These are phyloP conservation scores for Propsilocerus akamusi DNA, from an alignment of 1,140 invertebrate genomes.

Conservation along the genomic window DNA sequence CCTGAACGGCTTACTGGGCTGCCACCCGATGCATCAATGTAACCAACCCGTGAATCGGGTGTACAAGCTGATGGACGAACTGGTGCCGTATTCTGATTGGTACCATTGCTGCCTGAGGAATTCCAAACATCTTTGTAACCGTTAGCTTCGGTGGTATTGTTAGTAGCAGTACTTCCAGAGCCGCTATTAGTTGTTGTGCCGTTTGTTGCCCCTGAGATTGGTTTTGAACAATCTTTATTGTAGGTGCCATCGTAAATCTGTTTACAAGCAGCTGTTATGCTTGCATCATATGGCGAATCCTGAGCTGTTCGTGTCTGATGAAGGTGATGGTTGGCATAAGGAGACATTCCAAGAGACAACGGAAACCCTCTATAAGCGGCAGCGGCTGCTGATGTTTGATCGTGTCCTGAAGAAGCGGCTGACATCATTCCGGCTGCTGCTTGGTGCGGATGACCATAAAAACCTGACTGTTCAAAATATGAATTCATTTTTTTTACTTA, in stretches of 20 bases:
- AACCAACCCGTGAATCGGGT: constrained; percentile 55
- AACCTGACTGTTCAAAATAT: constrained; percentile 86
- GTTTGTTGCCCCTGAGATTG: constrained; percentile 38
- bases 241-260: constrained; percentile 24
- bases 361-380: constrained; percentile 64
- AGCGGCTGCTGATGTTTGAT: constrained; percentile 37
- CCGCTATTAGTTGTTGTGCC: constrained; percentile 43
- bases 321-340: constrained; percentile 69
- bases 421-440: constrained; percentile 35
- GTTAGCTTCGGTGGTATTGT: constrained; percentile 24
- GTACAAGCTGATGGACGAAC: constrained; percentile 70
- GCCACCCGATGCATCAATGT: constrained; percentile 43
- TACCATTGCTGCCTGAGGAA: constrained; percentile 33
- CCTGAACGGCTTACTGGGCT: constrained; percentile 57
- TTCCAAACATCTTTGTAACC: constrained; percentile 45
- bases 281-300: constrained; percentile 75
- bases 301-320: constrained; percentile 57
- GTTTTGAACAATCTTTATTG: constrained; percentile 29
- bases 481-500: constrained; percentile 58
- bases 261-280: constrained; percentile 69
- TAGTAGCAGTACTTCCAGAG: constrained; percentile 15
- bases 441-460: constrained; percentile 77
- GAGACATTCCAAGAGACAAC: constrained; percentile 63
- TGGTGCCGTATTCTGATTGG: constrained; percentile 39
- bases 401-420: constrained; percentile 44